Evolutionary conservation across 2,888 invertebrate species (phyloP).

Genomic region (Heteromyza rotundicornis): DNA sequence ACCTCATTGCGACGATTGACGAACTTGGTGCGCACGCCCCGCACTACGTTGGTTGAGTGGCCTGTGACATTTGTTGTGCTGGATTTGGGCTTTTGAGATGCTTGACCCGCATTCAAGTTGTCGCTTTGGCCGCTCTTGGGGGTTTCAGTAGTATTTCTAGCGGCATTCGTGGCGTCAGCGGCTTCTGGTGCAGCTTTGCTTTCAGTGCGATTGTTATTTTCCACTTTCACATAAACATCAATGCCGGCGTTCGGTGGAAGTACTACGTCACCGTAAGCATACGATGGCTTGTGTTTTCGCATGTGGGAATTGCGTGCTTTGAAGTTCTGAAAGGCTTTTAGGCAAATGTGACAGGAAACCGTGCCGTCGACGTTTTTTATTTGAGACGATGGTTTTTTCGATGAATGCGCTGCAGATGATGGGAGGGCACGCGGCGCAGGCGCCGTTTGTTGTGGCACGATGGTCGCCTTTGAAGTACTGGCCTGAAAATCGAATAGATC

Average conservation of each 20-base stretch:
- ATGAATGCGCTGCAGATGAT: background rate
- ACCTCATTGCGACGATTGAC: constrained; percentile 31
- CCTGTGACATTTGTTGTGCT: background rate
- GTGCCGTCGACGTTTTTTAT: constrained; percentile 18
- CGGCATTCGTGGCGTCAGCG: background rate
- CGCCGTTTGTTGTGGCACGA: background rate
- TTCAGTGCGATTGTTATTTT: background rate
- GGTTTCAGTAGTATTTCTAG: background rate
- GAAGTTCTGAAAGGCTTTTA: constrained; percentile 43
- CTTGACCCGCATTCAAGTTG: background rate
- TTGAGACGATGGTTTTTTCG: background rate
- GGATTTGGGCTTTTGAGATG: background rate
- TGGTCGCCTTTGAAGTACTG: background rate
- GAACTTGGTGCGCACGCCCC: constrained; percentile 35
- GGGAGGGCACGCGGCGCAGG: background rate
- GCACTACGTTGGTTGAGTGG: constrained; percentile 4
- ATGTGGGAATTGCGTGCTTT: constrained; percentile 51
- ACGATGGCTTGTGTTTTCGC: constrained; percentile 44
- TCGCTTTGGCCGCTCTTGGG: background rate
- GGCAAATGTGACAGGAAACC: constrained; percentile 44
- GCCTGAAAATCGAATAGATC: background rate
- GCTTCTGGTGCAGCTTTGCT: background rate
- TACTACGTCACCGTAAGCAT: constrained; percentile 20
- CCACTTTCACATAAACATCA: constrained; percentile 7
- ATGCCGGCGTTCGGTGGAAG: constrained; percentile 14